Evolutionary conservation across 2,797 vertebrate species (phyloP).

Genomic region (Sebastes kiyomatsui): DNA sequence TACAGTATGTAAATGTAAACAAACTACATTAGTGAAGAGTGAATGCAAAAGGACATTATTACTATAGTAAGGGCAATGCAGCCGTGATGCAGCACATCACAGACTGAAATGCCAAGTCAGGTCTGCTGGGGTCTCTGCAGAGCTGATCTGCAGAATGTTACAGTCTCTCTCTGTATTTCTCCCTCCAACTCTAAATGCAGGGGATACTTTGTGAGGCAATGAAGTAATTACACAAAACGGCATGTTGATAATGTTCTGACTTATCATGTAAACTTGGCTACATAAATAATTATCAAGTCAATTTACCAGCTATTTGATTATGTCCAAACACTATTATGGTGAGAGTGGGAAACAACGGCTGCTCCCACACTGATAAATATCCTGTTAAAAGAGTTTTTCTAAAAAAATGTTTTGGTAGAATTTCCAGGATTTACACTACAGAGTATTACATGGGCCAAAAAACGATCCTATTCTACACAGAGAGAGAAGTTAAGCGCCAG

Average conservation of each 20-base stretch:
- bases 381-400: slow-evolving; percentile 44
- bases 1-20: not conserved
- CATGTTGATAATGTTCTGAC: slow-evolving; percentile 28
- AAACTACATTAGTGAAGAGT: not conserved
- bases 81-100: not conserved
- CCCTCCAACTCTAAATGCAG: not conserved
- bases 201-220: slow-evolving; percentile 5
- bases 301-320: slow-evolving; percentile 10
- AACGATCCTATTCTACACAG: slow-evolving; percentile 2
- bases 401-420: slow-evolving; percentile 50
- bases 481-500: slow-evolving; percentile 19
- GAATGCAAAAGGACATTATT: not conserved
- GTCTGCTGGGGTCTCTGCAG: slow-evolving; percentile 33
- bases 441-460: slow-evolving; percentile 13
- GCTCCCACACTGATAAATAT: slow-evolving; percentile 50
- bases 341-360: slow-evolving; percentile 36
- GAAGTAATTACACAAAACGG: slow-evolving; percentile 41
- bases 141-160: slow-evolving; percentile 43
- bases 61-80: not conserved
- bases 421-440: slow-evolving; percentile 48
- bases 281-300: slow-evolving; percentile 34
- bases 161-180: not conserved
- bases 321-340: slow-evolving; percentile 37
- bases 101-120: slow-evolving; percentile 25
- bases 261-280: slow-evolving; percentile 49